phyloP scores from a whole-genome alignment of 2,797 vertebrate species.

The Gallinago stenura region DNA sequence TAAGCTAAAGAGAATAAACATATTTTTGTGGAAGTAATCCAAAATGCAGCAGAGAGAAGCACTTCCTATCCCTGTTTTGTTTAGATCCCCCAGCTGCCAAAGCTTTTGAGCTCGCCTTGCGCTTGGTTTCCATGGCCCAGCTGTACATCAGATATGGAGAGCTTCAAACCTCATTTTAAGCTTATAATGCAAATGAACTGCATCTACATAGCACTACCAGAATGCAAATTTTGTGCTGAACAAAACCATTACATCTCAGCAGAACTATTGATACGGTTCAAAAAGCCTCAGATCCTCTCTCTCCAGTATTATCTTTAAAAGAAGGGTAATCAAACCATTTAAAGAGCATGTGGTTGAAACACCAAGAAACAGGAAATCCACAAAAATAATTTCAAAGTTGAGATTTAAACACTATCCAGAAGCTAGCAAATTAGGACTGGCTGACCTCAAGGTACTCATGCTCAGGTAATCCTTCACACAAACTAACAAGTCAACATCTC shows the following conservation, averaged over 20 bases:
- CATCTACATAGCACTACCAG: background rate
- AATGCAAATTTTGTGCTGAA: background rate
- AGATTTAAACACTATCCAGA: background rate
- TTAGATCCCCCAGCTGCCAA: background rate
- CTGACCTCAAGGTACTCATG: background rate
- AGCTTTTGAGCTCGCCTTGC: background rate
- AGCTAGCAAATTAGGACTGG: background rate
- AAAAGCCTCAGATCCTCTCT: background rate
- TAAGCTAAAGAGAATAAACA: background rate
- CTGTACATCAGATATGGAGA: background rate
- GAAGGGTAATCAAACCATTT: background rate
- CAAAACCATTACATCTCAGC: background rate
- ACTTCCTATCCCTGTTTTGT: background rate
- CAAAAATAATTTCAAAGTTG: background rate
- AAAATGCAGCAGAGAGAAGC: background rate
- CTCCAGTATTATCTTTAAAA: background rate
- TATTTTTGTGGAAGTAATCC: background rate
- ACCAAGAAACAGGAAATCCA: background rate
- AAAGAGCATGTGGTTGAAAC: background rate
- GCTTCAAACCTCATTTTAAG: background rate
- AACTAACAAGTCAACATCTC: background rate
- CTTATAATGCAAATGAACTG: too few species aligned
- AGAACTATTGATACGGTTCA: rapidly evolving
- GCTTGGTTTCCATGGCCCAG: background rate
- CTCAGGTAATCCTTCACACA: background rate